Percentiles rank a stretch among this genome's conserved stretches.
phyloP scores from a whole-genome alignment of 2,888 invertebrate species.

The Strigamia maritima region DNA sequence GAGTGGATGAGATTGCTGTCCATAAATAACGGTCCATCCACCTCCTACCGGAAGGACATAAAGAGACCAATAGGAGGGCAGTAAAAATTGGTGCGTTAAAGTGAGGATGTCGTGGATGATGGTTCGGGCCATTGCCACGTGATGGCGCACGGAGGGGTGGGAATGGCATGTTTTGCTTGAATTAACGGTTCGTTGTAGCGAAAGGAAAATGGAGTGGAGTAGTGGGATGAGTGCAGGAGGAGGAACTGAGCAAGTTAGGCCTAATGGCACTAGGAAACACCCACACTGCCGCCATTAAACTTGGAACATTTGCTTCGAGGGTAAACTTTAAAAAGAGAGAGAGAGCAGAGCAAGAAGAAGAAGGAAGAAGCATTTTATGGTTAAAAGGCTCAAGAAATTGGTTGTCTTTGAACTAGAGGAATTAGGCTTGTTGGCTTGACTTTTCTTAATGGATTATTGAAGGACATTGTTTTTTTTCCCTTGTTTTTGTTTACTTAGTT shows the following conservation, averaged over 20 bases:
- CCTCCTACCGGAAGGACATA: constrained; percentile 1
- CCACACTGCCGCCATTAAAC: constrained; percentile 20
- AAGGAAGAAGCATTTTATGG: constrained; percentile 12
- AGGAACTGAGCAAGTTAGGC: constrained; percentile 17
- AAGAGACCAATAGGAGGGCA: constrained; percentile 17
- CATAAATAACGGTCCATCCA: constrained; percentile 24
- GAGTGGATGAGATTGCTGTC: constrained; percentile 32
- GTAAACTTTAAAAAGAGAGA: neutral
- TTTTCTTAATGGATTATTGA: neutral
- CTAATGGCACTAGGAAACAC: constrained; percentile 30
- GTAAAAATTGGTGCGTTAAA: constrained; percentile 27
- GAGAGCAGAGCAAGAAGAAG: neutral
- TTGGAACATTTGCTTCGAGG: constrained; percentile 28
- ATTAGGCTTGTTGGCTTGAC: neutral
- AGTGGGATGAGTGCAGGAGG: neutral
- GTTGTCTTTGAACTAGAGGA: constrained; percentile 8
- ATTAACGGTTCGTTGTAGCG: constrained; percentile 26
- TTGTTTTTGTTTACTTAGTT: no score
- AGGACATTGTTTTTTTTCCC: neutral
- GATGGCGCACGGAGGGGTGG: constrained; percentile 20
- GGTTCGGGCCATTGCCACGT: constrained; percentile 21
- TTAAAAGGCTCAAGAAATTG: constrained; percentile 32
- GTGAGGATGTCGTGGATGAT: constrained; percentile 18
- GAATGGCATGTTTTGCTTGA: constrained; percentile 24
- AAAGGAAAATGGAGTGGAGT: constrained; percentile 17